Base-by-base conservation (phyloP, 2,888 invertebrate genomes). In the Acronicta psi region DNA sequence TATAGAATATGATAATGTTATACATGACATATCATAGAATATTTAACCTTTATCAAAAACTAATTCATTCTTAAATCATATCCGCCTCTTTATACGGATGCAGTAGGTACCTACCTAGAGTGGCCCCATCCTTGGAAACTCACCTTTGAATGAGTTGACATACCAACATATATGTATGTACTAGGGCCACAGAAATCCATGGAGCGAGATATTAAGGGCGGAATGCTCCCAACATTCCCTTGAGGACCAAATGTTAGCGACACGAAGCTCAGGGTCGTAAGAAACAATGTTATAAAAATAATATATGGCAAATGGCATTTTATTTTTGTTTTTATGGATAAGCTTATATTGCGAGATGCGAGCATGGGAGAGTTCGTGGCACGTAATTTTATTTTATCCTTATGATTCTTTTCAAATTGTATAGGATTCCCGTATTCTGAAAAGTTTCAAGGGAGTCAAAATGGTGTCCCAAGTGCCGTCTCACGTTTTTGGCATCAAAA, bases 231-330 rank as follows among this genome's bases (percentile, higher is more conserved):
- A 23, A 58, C 51, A 70, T 64, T 50, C 65, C 74, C 59, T 25
- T 45, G 23, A 59, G 37, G 65, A 55, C 49, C 63, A 55, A 69
- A 63, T 53, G 69, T 69, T 60, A 56, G 72, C 54, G 52, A 56
- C 70, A 62, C 42, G 45, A 69, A 20, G 57, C 46, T 50, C 64
- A 64, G 54, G 74, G 70, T 40, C 69, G 29, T 51, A 72, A 71
- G 74, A 73, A 60, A 60, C 70, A 64, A 64, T 69, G 74, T 60
- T 74, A 64, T 69, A 69, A 73, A 73, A 64, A 74, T 64, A 73
- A 69, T 69, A 47, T 64, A 73, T 53, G 59, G 49, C 56, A 68
- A 60, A 73, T 57, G 56, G 56, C 29, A 73, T 73, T 69, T 56
- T 54, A 51, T 63, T 56, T 72, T 63, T 57, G 63, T 69, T 69